A percentile compares a stretch with the other conserved stretches of the same genome.
These are phyloP conservation scores for Eurois occulta DNA, from an alignment of 2,888 invertebrate species.

Conservation along the genomic window DNA sequence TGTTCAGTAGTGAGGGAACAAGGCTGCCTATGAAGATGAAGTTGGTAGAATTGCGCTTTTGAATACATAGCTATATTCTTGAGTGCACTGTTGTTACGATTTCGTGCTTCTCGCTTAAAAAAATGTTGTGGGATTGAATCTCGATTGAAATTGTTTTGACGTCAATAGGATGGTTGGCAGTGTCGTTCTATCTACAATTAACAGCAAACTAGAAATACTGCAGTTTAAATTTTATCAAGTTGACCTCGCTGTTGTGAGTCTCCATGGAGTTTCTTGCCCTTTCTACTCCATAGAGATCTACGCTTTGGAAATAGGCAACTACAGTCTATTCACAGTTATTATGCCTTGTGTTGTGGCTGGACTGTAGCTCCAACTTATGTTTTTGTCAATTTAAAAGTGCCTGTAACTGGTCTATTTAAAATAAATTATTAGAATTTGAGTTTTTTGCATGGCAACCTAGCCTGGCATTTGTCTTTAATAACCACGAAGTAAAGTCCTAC, in stretches of 20 bases:
- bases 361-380: too few relatives aligned
- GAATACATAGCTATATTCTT: too few relatives aligned
- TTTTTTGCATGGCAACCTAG: not conserved
- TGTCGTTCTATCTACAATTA: not conserved
- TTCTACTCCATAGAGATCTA: not conserved
- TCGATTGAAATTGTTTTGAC: not conserved
- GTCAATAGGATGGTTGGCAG: not conserved
- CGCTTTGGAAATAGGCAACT: not conserved
- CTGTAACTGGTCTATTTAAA: not conserved
- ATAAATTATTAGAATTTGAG: not conserved
- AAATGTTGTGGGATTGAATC: too few relatives aligned
- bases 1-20: too few relatives aligned
- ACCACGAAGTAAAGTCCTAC: not conserved
- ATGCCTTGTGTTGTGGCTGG: too few relatives aligned
- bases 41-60: too few relatives aligned
- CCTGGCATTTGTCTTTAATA: not conserved
- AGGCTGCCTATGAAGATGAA: too few relatives aligned
- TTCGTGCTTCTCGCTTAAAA: too few relatives aligned
- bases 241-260: not conserved
- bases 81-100: too few relatives aligned
- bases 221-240: not conserved
- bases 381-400: not conserved
- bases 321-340: too few relatives aligned
- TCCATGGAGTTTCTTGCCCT: too few relatives aligned
- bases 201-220: not conserved